Conservation (phyloP, 2,888 invertebrate genomes). For the Standfussiana lucernea region DNA sequence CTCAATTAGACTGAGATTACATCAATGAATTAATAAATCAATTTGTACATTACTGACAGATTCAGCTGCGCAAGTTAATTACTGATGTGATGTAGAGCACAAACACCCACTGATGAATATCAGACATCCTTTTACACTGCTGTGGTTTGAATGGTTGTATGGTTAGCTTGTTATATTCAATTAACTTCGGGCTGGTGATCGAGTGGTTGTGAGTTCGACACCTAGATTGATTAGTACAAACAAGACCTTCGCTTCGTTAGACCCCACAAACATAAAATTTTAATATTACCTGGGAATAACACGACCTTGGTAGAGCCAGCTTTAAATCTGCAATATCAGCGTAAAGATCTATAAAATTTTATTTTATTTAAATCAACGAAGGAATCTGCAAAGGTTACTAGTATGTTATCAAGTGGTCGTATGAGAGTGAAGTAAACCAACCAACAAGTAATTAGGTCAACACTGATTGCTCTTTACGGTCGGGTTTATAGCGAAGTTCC, state of each 20-base stretch:
- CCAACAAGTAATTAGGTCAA: slow-evolving; percentile 6
- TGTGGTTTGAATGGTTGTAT: not conserved
- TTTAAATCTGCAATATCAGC: not conserved
- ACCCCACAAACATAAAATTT: not conserved
- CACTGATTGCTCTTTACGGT: slow-evolving; percentile 9
- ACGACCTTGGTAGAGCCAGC: not conserved
- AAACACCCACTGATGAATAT: not conserved
- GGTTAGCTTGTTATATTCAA: not conserved
- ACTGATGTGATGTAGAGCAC: not conserved
- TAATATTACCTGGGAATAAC: not conserved
- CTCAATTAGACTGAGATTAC: slow-evolving; percentile 26
- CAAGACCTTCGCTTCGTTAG: not conserved
- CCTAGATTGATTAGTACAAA: not conserved
- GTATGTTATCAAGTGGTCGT: not conserved
- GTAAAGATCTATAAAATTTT: not conserved
- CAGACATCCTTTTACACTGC: not conserved
- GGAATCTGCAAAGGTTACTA: not conserved
- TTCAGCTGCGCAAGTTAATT: not conserved
- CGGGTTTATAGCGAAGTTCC: not conserved
- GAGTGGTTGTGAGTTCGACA: too few species aligned
- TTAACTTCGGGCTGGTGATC: not conserved
- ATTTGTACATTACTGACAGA: slow-evolving; percentile 15
- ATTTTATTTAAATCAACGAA: too few species aligned
- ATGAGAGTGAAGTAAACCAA: slow-evolving; percentile 11
- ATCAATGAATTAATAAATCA: slow-evolving; percentile 30